Conservation (phyloP, 2,113 vertebrate genomes). For the Glareola pratincola region DNA sequence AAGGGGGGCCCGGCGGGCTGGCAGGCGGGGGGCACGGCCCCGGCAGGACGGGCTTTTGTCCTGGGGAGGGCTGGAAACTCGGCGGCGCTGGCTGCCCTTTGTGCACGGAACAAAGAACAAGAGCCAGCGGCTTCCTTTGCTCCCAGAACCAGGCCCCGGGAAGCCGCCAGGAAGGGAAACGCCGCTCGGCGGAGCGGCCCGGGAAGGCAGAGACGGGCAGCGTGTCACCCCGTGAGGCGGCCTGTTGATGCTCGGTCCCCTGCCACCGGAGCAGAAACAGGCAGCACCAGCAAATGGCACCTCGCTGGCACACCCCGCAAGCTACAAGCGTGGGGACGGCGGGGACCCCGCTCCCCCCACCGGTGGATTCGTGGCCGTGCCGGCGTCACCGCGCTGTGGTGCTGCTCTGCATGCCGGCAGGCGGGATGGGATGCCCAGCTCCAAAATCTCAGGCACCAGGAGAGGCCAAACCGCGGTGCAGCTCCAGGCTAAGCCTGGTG, state of each 20-base stretch:
- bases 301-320: background rate
- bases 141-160: background rate
- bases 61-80: background rate
- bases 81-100: background rate
- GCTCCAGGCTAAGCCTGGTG: accelerated
- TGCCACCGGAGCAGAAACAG: background rate
- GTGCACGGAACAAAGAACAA: constrained; percentile 20
- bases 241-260: accelerated
- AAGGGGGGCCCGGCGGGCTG: background rate
- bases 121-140: background rate
- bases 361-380: accelerated
- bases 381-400: accelerated
- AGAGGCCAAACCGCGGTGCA: background rate
- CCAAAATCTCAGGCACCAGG: background rate
- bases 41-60: background rate
- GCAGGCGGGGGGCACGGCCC: background rate
- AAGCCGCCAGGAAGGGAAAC: background rate
- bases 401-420: background rate
- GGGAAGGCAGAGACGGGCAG: background rate
- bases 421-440: background rate
- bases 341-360: background rate
- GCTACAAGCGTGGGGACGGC: accelerated
- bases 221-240: background rate
- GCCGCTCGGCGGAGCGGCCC: accelerated
- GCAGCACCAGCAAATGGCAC: background rate